Evolutionary conservation across 2,888 invertebrate species (phyloP).

Genomic region (Dasypolia templi): DNA sequence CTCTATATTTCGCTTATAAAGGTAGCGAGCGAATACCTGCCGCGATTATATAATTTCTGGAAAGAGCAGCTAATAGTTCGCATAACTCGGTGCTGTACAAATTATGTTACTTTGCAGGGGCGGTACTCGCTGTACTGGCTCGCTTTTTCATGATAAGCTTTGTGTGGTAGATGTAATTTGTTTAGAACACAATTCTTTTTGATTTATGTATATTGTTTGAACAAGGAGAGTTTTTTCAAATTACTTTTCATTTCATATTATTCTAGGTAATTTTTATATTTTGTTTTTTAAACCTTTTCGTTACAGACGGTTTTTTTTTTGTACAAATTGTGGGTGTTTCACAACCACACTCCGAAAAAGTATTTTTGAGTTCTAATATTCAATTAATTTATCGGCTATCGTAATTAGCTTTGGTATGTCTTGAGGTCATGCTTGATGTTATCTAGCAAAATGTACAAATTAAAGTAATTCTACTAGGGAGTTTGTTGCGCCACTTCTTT

Average conservation of each 20-base stretch:
- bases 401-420: not conserved
- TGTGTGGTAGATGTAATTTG: conserved; percentile 9
- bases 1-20: not conserved
- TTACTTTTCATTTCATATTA: not conserved
- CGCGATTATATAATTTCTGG: conserved; percentile 55
- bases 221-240: conserved; percentile 8
- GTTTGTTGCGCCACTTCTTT: no score
- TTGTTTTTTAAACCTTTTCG: not conserved
- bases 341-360: not conserved
- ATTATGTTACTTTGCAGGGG: conserved; percentile 38
- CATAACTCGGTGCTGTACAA: conserved; percentile 41
- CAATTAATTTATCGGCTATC: not conserved
- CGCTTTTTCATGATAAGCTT: conserved; percentile 10
- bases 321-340: not conserved
- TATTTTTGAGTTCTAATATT: not conserved
- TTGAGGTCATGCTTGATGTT: not conserved
- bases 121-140: conserved; percentile 9
- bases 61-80: conserved; percentile 48
- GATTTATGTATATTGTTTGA: conserved; percentile 13
- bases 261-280: not conserved
- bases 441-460: not conserved
- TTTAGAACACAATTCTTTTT: conserved; percentile 11
- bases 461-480: no score
- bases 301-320: not conserved
- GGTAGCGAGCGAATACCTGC: conserved; percentile 43